These are phyloP conservation scores for Drosophila melanogaster DNA, from an alignment of 1,140 invertebrate species.

Conservation along the genomic window DNA sequence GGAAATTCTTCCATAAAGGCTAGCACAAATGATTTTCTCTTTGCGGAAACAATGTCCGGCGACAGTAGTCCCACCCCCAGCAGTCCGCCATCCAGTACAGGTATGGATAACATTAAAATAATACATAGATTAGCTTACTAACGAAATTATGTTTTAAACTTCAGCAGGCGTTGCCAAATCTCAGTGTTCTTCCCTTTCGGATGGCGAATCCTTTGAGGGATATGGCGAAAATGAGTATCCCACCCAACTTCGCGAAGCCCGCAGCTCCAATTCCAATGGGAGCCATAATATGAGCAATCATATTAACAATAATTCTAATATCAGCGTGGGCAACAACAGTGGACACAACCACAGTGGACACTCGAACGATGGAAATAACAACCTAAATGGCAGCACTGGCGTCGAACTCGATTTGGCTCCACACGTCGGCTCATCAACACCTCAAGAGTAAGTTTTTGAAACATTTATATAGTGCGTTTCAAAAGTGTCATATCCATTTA, in stretches of 20 bases:
- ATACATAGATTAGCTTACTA: conserved; percentile 1
- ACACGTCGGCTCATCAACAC: conserved; percentile 69
- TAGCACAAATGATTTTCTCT: conserved; percentile 75
- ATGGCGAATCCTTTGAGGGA: conserved; percentile 88
- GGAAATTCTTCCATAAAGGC: conserved; percentile 60
- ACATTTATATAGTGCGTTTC: background rate
- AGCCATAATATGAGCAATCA: conserved; percentile 32
- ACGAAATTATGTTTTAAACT: background rate
- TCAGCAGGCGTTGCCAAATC: conserved; percentile 80
- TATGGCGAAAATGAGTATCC: conserved; percentile 86
- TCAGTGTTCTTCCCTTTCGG: conserved; percentile 88
- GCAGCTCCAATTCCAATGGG: conserved; percentile 27
- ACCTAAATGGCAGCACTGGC: conserved; percentile 67
- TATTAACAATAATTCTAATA: conserved; percentile 30
- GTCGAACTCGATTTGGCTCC: conserved; percentile 82
- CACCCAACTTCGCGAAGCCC: conserved; percentile 36
- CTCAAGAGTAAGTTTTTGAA: conserved; percentile 62
- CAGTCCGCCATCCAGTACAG: conserved; percentile 80
- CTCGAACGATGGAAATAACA: conserved; percentile 76
- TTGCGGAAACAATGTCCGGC: conserved; percentile 74
- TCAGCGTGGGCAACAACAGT: conserved; percentile 45
- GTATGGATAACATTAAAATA: conserved; percentile 35
- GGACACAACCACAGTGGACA: conserved; percentile 61
- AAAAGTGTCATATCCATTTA: background rate
- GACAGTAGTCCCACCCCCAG: conserved; percentile 81